A percentile compares a stretch with the other conserved stretches of the same genome.
Conservation (phyloP, 2,888 invertebrate species). For the Microplitis manilae region DNA sequence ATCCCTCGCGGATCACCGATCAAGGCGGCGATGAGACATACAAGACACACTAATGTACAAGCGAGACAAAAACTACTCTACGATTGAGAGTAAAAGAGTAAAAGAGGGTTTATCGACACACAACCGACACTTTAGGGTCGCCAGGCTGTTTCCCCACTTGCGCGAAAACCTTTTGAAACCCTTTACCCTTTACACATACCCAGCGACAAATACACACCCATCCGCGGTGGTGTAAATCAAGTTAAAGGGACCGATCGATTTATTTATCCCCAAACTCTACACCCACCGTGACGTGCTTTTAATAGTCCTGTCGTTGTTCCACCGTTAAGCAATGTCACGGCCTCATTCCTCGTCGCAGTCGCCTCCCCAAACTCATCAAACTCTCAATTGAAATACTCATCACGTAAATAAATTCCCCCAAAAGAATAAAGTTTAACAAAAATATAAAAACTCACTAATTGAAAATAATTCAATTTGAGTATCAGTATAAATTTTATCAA, state of each 20-base stretch:
- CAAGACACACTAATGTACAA: neutral
- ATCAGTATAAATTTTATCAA: too few species aligned
- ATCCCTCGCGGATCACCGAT: conserved; percentile 15
- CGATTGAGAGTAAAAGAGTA: neutral
- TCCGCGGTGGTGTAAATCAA: neutral
- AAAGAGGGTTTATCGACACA: conserved; percentile 1
- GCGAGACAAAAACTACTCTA: neutral
- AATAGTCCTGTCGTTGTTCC: neutral
- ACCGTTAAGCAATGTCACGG: neutral
- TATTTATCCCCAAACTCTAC: neutral
- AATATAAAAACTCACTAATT: too few species aligned
- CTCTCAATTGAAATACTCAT: neutral
- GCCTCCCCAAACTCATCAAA: neutral
- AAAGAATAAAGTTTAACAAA: neutral
- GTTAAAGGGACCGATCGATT: neutral
- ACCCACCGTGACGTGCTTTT: neutral
- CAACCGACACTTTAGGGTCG: neutral
- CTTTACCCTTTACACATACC: neutral
- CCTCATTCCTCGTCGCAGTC: neutral
- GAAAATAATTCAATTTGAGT: too few species aligned
- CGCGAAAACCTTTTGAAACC: conserved; percentile 29
- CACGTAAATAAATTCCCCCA: neutral
- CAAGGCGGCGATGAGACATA: conserved; percentile 20
- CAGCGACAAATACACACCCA: neutral
- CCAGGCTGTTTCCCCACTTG: neutral